phyloP scores from a whole-genome alignment of 2,888 invertebrate species.

The Agrochola circellaris region DNA sequence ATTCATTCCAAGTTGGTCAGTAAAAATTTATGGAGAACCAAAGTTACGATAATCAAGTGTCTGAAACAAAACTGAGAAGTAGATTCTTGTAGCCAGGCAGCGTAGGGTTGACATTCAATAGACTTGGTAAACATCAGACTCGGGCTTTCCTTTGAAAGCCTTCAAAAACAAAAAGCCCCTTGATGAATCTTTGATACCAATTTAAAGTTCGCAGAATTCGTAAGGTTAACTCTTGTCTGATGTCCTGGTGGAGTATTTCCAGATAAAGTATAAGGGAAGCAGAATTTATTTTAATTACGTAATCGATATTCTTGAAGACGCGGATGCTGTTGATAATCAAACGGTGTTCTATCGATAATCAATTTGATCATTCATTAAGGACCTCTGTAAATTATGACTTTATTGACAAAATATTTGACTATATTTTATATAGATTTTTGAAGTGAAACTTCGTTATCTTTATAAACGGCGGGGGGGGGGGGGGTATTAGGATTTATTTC shows the following conservation, averaged over 20 bases:
- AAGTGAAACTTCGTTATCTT: too few species aligned
- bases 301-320: constrained; percentile 35
- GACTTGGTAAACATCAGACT: constrained; percentile 62
- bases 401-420: neutral
- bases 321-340: neutral
- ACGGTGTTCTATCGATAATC: neutral
- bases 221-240: constrained; percentile 45
- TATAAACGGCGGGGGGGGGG: too few species aligned
- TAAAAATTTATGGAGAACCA: constrained; percentile 46
- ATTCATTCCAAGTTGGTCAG: constrained; percentile 38
- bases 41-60: constrained; percentile 63
- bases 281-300: constrained; percentile 35
- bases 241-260: constrained; percentile 29
- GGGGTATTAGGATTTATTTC: too few species aligned
- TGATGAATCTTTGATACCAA: constrained; percentile 69
- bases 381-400: neutral
- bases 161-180: constrained; percentile 64
- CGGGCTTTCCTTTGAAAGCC: constrained; percentile 48
- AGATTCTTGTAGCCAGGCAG: constrained; percentile 43
- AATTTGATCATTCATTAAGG: constrained; percentile 15
- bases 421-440: neutral
- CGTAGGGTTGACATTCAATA: constrained; percentile 61
- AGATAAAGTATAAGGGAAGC: constrained; percentile 19
- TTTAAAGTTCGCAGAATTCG: constrained; percentile 60
- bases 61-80: constrained; percentile 57